phyloP scores from a whole-genome alignment of 1,140 invertebrate species.

The Drosophila dunni region DNA sequence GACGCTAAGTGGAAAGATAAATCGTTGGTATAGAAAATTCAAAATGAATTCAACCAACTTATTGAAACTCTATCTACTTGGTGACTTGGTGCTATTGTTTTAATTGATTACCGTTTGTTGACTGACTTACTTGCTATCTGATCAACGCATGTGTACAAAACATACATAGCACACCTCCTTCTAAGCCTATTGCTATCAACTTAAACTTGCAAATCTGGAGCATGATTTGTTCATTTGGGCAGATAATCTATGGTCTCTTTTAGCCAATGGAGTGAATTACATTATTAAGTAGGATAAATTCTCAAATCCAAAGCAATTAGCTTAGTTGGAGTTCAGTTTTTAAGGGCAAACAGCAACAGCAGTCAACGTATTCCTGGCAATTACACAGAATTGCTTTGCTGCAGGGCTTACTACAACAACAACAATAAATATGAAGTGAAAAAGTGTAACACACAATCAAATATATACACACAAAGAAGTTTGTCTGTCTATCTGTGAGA shows the following conservation, averaged over 20 bases:
- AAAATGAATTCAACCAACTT: not conserved
- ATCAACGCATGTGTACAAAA: too few relatives aligned
- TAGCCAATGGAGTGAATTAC: slow-evolving; percentile 1
- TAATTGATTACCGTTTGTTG: too few relatives aligned
- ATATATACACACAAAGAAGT: slow-evolving; percentile 32
- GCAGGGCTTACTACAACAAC: slow-evolving; percentile 30
- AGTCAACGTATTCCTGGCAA: slow-evolving; percentile 32
- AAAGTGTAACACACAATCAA: slow-evolving; percentile 39
- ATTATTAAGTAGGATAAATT: slow-evolving; percentile 37
- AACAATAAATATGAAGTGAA: slow-evolving; percentile 44
- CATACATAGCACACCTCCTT: too few relatives aligned
- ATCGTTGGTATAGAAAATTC: slow-evolving; percentile 4
- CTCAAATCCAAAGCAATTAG: slow-evolving; percentile 49
- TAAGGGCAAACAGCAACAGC: slow-evolving; percentile 19
- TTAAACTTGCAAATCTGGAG: slow-evolving; percentile 1
- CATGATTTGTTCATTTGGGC: slow-evolving; percentile 26
- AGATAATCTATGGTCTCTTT: slow-evolving; percentile 24
- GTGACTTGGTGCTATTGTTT: too few relatives aligned
- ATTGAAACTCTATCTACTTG: not conserved
- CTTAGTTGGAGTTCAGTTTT: slow-evolving; percentile 26
- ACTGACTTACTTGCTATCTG: too few relatives aligned
- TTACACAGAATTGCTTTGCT: slow-evolving; percentile 47
- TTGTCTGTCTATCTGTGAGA: slow-evolving; percentile 55
- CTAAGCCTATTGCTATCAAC: not conserved
- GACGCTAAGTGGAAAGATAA: slow-evolving; percentile 44